phyloP scores from a whole-genome alignment of 2,888 invertebrate species.

The Athalia cordata region DNA sequence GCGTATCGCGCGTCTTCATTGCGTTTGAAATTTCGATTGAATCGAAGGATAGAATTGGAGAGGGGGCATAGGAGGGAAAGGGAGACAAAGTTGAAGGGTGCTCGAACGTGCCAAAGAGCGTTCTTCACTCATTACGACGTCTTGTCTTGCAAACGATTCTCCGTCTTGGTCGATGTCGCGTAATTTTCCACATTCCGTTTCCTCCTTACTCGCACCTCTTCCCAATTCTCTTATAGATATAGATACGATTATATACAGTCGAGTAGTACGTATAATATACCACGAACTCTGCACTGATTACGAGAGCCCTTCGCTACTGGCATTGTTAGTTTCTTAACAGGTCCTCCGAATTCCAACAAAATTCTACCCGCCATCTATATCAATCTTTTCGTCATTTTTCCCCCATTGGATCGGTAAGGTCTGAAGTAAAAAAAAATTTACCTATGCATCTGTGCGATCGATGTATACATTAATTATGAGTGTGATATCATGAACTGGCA shows the following conservation, averaged over 20 bases:
- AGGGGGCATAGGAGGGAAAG: not conserved
- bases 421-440: not conserved
- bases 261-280: slow-evolving; percentile 3
- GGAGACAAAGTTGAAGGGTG: slow-evolving; percentile 25
- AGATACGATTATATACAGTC: not conserved
- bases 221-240: not conserved
- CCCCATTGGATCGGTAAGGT: too few relatives aligned
- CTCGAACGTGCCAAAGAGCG: slow-evolving; percentile 66
- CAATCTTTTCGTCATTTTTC: not conserved
- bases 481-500: slow-evolving; percentile 17
- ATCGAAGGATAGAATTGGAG: not conserved
- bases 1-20: not conserved
- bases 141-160: slow-evolving; percentile 65
- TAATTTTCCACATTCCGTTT: slow-evolving; percentile 34
- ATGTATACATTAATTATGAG: not conserved
- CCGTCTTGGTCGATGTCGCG: slow-evolving; percentile 50
- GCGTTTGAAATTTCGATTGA: slow-evolving; percentile 21
- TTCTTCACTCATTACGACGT: slow-evolving; percentile 66
- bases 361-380: not conserved
- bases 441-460: not conserved
- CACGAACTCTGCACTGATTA: slow-evolving; percentile 52
- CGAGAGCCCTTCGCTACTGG: slow-evolving; percentile 56
- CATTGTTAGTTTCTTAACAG: slow-evolving; percentile 62
- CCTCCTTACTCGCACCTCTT: not conserved
- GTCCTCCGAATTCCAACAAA: slow-evolving; percentile 41